Evolutionary conservation across 1,140 invertebrate genomes (phyloP).

Genomic region (Popillia japonica): DNA sequence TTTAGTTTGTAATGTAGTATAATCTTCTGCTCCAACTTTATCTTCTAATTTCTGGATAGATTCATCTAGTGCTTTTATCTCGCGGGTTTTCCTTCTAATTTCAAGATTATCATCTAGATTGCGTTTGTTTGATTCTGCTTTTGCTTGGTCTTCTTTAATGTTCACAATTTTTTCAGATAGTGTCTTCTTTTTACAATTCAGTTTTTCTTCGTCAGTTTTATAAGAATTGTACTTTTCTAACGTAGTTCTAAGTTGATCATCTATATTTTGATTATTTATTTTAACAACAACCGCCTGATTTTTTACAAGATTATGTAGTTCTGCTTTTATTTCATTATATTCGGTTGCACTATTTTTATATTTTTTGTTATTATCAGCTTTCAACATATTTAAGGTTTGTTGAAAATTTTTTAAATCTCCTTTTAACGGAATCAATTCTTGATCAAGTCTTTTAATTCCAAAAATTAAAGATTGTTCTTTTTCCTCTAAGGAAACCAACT

Average conservation of each 20-base stretch:
- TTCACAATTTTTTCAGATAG: constrained; percentile 46
- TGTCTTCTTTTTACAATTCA: constrained; percentile 33
- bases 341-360: constrained; percentile 1
- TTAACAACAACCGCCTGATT: constrained; percentile 47
- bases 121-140: constrained; percentile 46
- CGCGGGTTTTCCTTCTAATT: constrained; percentile 49
- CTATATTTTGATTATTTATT: constrained; percentile 44
- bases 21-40: constrained; percentile 54
- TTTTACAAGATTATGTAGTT: constrained; percentile 50
- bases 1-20: constrained; percentile 59
- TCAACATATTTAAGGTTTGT: constrained; percentile 46
- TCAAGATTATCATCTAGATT: constrained; percentile 52
- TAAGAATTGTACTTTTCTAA: constrained; percentile 43
- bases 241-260: constrained; percentile 42
- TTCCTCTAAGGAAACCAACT: constrained; percentile 58
- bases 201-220: constrained; percentile 12
- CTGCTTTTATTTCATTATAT: background rate
- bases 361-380: constrained; percentile 54
- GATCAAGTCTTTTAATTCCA: constrained; percentile 59
- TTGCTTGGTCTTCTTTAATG: constrained; percentile 49
- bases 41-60: constrained; percentile 62
- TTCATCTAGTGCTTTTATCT: constrained; percentile 58
- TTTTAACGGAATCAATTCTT: constrained; percentile 46
- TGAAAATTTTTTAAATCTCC: constrained; percentile 46
- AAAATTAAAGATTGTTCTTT: constrained; percentile 56